Conservation (phyloP, 2,797 vertebrate genomes). For the Holocentrus rufus region DNA sequence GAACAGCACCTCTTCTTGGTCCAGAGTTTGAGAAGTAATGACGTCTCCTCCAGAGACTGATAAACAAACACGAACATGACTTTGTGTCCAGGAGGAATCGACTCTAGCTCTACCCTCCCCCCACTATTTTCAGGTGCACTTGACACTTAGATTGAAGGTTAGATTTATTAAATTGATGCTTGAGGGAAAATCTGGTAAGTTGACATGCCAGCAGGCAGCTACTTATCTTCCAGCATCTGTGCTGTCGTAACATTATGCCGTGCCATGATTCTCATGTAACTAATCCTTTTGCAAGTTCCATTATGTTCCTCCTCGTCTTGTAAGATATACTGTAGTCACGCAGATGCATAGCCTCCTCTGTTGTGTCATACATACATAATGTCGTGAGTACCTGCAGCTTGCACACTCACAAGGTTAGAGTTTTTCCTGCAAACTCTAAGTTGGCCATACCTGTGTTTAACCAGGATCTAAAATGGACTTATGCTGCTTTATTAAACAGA, state of each 20-base stretch:
- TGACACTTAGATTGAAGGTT: not conserved
- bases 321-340: not conserved
- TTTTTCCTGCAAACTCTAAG: too few relatives aligned
- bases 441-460: too few relatives aligned
- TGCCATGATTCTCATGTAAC: not conserved
- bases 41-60: not conserved
- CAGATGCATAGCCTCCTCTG: not conserved
- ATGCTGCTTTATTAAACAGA: too few relatives aligned
- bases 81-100: not conserved
- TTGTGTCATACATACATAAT: not conserved
- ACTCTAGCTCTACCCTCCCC: too few relatives aligned
- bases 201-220: not conserved
- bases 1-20: not conserved
- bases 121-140: not conserved
- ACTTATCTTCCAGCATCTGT: not conserved
- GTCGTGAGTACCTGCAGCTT: too few relatives aligned
- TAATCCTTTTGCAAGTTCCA: too few relatives aligned
- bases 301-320: too few relatives aligned
- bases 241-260: not conserved
- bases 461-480: too few relatives aligned
- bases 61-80: not conserved
- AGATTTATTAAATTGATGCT: not conserved
- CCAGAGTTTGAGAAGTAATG: not conserved
- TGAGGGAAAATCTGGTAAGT: not conserved
- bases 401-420: too few relatives aligned